A percentile compares a stretch with the other conserved stretches of the same genome.
phyloP scores from a whole-genome alignment of 2,113 vertebrate species.

The Maccullochella peelii region DNA sequence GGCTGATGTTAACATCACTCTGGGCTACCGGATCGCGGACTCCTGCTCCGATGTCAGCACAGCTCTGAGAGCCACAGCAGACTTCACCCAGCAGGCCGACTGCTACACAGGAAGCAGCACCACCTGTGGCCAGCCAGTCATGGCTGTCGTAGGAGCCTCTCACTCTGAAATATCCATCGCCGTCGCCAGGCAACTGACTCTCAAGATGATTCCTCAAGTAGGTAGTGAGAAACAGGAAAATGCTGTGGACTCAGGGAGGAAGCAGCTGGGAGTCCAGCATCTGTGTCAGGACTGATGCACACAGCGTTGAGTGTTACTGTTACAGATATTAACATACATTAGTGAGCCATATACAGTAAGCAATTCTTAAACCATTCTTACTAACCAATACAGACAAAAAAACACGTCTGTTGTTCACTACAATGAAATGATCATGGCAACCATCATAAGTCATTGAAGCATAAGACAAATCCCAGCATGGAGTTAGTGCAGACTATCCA shows the following conservation, averaged over 20 bases:
- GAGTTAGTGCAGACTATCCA: too few species aligned
- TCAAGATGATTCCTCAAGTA: constrained; percentile 91
- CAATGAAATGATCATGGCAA: too few species aligned
- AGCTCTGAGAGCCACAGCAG: constrained; percentile 83
- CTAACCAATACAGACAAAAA: too few species aligned
- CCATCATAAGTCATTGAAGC: too few species aligned
- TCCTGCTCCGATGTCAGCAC: constrained; percentile 89
- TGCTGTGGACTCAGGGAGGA: not conserved
- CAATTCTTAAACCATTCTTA: too few species aligned
- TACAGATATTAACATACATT: too few species aligned
- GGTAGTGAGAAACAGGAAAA: constrained; percentile 15
- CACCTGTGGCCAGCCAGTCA: constrained; percentile 74
- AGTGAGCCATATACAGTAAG: too few species aligned
- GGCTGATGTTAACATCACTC: constrained; percentile 80
- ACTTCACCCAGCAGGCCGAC: constrained; percentile 77
- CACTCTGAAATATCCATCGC: constrained; percentile 90
- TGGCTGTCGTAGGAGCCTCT: constrained; percentile 84
- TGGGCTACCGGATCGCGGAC: constrained; percentile 90
- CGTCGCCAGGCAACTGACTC: constrained; percentile 87
- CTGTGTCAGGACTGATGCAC: not conserved
- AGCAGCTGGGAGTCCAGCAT: not conserved
- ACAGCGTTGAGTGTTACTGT: too few species aligned
- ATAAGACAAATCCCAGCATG: too few species aligned
- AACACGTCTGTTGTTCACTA: too few species aligned
- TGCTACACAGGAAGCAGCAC: constrained; percentile 70